phyloP scores from a whole-genome alignment of 2,888 invertebrate species.

The Hybos culiciformis region DNA sequence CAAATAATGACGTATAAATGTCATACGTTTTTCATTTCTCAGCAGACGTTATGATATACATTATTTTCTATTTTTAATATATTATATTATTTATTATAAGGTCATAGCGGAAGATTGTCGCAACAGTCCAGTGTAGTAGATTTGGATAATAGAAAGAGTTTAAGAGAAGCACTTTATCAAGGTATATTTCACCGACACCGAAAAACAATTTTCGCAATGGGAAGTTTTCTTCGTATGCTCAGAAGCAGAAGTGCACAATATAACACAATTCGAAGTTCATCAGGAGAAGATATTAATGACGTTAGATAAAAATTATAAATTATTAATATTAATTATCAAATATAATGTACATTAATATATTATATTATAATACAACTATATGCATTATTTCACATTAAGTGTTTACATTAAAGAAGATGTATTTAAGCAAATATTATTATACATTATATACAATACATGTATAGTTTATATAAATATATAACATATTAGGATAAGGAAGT shows the following conservation, averaged over 20 bases:
- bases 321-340: neutral
- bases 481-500: too few relatives aligned
- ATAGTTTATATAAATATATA: too few relatives aligned
- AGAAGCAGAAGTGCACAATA: slow-evolving; percentile 62
- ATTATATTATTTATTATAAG: slow-evolving; percentile 8
- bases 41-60: slow-evolving; percentile 6
- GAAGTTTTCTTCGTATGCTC: slow-evolving; percentile 60
- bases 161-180: slow-evolving; percentile 59
- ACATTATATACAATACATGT: too few relatives aligned
- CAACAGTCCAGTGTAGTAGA: slow-evolving; percentile 49
- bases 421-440: too few relatives aligned
- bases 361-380: too few relatives aligned
- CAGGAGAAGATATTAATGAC: slow-evolving; percentile 35
- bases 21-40: slow-evolving; percentile 7
- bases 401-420: too few relatives aligned
- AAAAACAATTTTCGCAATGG: slow-evolving; percentile 60
- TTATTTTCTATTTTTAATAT: slow-evolving; percentile 11
- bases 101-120: slow-evolving; percentile 37
- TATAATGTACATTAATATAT: too few relatives aligned
- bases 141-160: slow-evolving; percentile 52
- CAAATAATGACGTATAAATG: too few relatives aligned
- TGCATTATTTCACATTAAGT: too few relatives aligned
- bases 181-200: slow-evolving; percentile 66
- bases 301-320: slow-evolving; percentile 29
- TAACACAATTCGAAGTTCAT: slow-evolving; percentile 50